Base-by-base conservation (phyloP, 37 sponge, comb jelly and placozoan species). In the Ianthella basta region DNA sequence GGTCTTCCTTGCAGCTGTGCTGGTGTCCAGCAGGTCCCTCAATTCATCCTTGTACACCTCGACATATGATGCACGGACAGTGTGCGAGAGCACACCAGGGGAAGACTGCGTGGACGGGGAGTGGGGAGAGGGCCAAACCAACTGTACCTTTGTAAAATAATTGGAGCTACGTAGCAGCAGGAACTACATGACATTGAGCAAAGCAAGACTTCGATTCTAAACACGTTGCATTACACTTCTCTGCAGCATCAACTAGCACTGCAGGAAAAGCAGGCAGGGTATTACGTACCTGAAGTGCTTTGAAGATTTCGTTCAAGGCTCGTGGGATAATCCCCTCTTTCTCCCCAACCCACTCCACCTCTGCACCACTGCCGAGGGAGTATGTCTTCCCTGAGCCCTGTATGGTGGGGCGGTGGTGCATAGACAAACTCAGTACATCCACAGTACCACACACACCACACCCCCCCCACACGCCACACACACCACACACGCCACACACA, bases 1-100 rank as follows among this genome's bases (percentile, higher is more conserved):
- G 29, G 60, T 82, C 21, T 67, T 39, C 34, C 39, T 44, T n/a
- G 23, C 59, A 25, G 69, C 54, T 34, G 81, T 44, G 8, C 61
- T 32, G 27, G 27, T 70, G 10, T 75, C 40, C 15, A 91, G 79
- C 32, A 91, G 41, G 37, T 91, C 92, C 36, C 86, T 73, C 6
- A 91, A 56, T 44, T 91, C 92, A 4, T 91, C 92, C 55, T 80
- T 80, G 70, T 91, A 84, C 64, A 91, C 80, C 40, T 91, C 92
- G 66, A 88, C 37, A 41, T 91, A 91, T 24, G 92, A 88, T 39
- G 88, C 92, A 80, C 59, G 29, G 12, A 95, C 35, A 15, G 37
- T 18, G 34, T 30, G 34, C 35, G 70, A 32, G 1, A 34, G 18
- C 1, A 33, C 4, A 4, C 15, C 32, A 18, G 70, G 34, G 1